phyloP scores from a whole-genome alignment of 35 echinoderm and acorn worm genomes.

The Ophiothrix spiculata region DNA sequence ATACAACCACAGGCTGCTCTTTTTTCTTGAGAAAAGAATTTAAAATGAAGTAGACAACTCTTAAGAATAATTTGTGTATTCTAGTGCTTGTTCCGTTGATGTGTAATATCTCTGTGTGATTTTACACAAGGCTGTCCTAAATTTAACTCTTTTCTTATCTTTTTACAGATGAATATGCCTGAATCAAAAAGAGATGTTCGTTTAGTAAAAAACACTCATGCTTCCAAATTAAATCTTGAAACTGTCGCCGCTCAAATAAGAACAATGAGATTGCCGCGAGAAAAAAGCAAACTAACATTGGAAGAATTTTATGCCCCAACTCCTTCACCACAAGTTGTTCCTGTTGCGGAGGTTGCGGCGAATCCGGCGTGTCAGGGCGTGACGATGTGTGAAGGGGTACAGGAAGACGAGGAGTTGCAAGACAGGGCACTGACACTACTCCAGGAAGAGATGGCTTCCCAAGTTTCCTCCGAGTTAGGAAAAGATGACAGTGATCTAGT shows the following conservation, averaged over 20 bases:
- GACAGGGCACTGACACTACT: conserved; percentile 4
- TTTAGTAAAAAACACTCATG: neutral
- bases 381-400: neutral
- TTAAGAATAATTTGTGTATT: neutral
- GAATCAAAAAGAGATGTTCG: neutral
- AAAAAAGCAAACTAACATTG: conserved; percentile 58
- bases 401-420: neutral
- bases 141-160: neutral
- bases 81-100: too few species aligned
- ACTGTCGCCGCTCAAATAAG: conserved; percentile 11
- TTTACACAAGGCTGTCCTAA: neutral
- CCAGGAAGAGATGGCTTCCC: neutral
- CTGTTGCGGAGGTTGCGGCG: conserved; percentile 34
- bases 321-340: conserved; percentile 55
- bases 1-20: neutral
- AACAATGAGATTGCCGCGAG: conserved; percentile 8
- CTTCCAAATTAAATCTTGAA: conserved; percentile 16
- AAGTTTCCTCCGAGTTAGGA: neutral
- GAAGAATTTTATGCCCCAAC: conserved; percentile 90
- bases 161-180: neutral
- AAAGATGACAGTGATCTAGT: neutral
- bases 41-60: neutral
- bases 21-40: neutral
- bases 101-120: too few species aligned
- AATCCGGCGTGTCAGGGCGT: neutral